Evolutionary conservation across 2,888 invertebrate genomes (phyloP).

Genomic region (Mesorhabditis belari): DNA sequence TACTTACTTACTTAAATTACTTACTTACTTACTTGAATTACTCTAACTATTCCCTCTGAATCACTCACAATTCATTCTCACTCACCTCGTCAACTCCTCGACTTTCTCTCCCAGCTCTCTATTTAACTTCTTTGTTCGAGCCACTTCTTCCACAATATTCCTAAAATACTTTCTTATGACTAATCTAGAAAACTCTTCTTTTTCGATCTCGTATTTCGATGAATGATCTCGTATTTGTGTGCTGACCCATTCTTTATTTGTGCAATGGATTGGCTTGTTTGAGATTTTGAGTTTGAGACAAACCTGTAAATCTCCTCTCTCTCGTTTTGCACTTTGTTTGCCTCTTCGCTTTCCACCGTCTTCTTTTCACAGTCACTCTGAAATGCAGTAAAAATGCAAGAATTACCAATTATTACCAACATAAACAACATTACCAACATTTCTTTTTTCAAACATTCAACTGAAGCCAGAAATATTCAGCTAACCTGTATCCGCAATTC

Average conservation of each 20-base stretch:
- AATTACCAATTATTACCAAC: not conserved
- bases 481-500: constrained; percentile 12
- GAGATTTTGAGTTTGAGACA: not conserved
- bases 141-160: not conserved
- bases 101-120: not conserved
- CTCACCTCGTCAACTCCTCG: not conserved
- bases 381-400: not conserved
- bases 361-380: not conserved
- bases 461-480: not conserved
- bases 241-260: no score
- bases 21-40: not conserved
- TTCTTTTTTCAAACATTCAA: not conserved
- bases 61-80: not conserved
- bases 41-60: not conserved
- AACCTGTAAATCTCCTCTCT: not conserved
- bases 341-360: not conserved
- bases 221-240: no score
- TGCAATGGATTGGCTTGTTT: no score
- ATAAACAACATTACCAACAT: not conserved
- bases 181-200: not conserved
- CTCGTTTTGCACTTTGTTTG: not conserved
- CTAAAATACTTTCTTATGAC: not conserved
- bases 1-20: not conserved
- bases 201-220: not conserved
- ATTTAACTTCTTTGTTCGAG: not conserved